These are phyloP conservation scores for Drosophila borealis DNA, from an alignment of 2,888 invertebrate genomes.

Conservation along the genomic window DNA sequence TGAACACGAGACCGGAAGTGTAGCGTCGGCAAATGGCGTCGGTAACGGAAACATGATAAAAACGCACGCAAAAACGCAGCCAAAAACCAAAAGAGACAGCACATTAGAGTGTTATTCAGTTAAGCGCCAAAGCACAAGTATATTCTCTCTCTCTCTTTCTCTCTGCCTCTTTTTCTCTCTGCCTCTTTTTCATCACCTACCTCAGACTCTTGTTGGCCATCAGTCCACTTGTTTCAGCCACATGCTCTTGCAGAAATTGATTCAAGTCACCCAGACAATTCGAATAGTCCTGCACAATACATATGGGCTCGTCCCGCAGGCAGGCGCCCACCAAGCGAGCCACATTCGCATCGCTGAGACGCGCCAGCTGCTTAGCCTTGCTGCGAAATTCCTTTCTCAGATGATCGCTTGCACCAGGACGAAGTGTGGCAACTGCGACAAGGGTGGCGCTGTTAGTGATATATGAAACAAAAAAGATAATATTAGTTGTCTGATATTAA, in stretches of 20 bases:
- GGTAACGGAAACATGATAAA: conserved; percentile 82
- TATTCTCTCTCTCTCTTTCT: not conserved
- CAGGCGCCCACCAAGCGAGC: conserved; percentile 90
- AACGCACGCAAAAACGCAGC: conserved; percentile 62
- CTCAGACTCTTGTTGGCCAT: conserved; percentile 87
- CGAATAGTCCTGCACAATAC: conserved; percentile 90
- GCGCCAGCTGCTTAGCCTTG: conserved; percentile 90
- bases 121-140: conserved; percentile 13
- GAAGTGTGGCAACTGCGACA: conserved; percentile 91
- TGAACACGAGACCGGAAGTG: conserved; percentile 82
- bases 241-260: conserved; percentile 92
- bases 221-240: conserved; percentile 89
- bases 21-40: conserved; percentile 79
- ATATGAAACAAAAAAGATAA: not conserved
- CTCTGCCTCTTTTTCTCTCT: not conserved
- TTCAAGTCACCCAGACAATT: conserved; percentile 91
- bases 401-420: conserved; percentile 87
- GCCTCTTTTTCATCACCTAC: conserved; percentile 83
- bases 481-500: no score
- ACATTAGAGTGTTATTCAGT: conserved; percentile 47
- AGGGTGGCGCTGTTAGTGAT: conserved; percentile 85
- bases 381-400: conserved; percentile 89
- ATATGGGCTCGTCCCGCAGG: conserved; percentile 90
- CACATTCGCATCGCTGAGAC: conserved; percentile 90
- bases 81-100: conserved; percentile 36